Conservation (phyloP, 2,113 vertebrate species). For the Passer montanus region DNA sequence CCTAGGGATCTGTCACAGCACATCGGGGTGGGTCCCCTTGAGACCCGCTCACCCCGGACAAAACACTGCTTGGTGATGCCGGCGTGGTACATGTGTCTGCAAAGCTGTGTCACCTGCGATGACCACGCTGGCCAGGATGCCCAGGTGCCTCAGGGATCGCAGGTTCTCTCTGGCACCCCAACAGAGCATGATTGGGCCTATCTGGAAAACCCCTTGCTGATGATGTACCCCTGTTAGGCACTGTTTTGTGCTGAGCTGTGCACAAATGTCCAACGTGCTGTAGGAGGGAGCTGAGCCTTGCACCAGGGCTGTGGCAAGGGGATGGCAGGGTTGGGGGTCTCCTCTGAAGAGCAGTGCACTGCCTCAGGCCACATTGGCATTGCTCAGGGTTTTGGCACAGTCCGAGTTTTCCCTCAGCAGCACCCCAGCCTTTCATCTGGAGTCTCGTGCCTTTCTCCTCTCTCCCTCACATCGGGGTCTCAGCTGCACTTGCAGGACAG, state of each 20-base stretch:
- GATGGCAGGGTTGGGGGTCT: not conserved
- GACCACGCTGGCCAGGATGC: not conserved
- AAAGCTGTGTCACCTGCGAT: not conserved
- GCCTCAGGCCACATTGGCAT: rapidly evolving
- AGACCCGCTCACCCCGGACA: not conserved
- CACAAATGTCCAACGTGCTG: rapidly evolving
- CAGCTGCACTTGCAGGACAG: not conserved
- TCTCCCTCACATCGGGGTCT: not conserved
- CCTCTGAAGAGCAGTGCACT: rapidly evolving
- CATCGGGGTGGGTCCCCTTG: not conserved
- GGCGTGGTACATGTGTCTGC: not conserved
- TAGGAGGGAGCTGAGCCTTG: not conserved
- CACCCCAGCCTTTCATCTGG: not conserved
- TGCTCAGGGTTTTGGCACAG: not conserved
- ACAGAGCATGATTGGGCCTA: rapidly evolving
- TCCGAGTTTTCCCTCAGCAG: rapidly evolving
- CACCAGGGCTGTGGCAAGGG: not conserved
- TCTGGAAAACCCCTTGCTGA: not conserved
- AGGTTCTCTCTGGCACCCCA: not conserved
- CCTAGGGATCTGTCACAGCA: not conserved
- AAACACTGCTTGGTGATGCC: rapidly evolving
- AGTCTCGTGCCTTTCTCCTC: conserved; percentile 4
- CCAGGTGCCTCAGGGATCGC: not conserved
- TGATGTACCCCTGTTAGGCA: rapidly evolving
- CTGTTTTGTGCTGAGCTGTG: rapidly evolving